Conservation (phyloP, 2,797 vertebrate species). For the Todus mexicanus region DNA sequence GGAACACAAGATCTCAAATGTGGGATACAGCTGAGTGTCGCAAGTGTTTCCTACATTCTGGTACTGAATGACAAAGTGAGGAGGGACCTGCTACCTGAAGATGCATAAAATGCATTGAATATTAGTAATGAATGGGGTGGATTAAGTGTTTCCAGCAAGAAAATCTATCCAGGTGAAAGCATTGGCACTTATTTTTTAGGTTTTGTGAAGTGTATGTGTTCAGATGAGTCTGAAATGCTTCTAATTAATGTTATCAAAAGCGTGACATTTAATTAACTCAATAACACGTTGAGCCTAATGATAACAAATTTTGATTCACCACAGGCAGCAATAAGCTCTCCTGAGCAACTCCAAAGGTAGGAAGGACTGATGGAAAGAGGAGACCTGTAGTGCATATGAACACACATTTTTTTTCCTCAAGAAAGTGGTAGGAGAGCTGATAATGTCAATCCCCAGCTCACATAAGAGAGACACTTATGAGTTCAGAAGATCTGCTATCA, state of each 20-base stretch:
- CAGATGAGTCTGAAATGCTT: constrained; percentile 39
- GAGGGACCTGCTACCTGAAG: not conserved
- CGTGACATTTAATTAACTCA: constrained; percentile 76
- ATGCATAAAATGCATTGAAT: not conserved
- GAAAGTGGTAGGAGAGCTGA: not conserved
- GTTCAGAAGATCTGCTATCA: not conserved
- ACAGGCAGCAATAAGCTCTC: constrained; percentile 43
- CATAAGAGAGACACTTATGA: not conserved
- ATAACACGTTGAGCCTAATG: constrained; percentile 68
- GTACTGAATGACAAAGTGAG: not conserved
- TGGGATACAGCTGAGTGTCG: not conserved
- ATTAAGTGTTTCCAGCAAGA: constrained; percentile 1
- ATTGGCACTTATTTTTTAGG: not conserved
- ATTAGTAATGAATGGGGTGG: not conserved
- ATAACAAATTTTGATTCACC: constrained; percentile 66
- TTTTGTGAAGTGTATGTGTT: constrained; percentile 38
- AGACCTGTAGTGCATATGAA: not conserved
- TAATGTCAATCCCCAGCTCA: not conserved
- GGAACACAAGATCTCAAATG: not conserved
- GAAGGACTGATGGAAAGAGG: constrained; percentile 12
- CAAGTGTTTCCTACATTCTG: not conserved
- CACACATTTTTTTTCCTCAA: not conserved
- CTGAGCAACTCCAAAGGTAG: constrained; percentile 22
- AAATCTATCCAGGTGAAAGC: not conserved
- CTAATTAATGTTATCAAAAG: constrained; percentile 73